Percentiles rank a stretch among this genome's conserved stretches.
phyloP scores from a whole-genome alignment of 2,113 vertebrate genomes.

The Mesoclemmys tuberculata region DNA sequence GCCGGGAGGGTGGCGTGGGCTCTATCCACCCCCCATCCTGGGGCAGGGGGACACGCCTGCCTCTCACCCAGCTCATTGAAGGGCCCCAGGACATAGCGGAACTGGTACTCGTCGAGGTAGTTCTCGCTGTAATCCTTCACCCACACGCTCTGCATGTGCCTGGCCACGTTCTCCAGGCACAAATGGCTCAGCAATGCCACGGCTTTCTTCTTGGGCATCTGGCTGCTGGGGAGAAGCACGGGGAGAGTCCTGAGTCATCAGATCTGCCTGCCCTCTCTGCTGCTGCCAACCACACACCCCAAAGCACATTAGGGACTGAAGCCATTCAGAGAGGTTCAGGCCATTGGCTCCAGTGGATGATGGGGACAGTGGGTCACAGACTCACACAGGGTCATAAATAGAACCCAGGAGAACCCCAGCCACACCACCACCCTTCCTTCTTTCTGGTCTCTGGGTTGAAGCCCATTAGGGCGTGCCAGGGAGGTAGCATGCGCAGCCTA shows the following conservation, averaged over 20 bases:
- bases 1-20: background rate
- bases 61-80: conserved; percentile 85
- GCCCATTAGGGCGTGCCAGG: too few species aligned
- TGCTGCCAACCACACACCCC: background rate
- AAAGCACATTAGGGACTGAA: background rate
- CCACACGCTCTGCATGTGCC: conserved; percentile 87
- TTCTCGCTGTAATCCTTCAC: conserved; percentile 83
- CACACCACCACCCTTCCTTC: background rate
- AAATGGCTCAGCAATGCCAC: conserved; percentile 62
- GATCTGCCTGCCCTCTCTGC: background rate
- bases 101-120: conserved; percentile 84
- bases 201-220: conserved; percentile 51
- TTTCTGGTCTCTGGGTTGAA: background rate
- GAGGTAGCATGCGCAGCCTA: background rate
- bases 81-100: conserved; percentile 86
- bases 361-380: background rate
- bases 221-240: background rate
- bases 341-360: background rate
- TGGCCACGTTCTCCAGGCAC: conserved; percentile 82
- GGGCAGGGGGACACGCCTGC: accelerated
- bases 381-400: background rate
- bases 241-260: accelerated
- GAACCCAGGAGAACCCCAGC: background rate
- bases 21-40: background rate
- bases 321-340: background rate